A percentile compares a stretch with the other conserved stretches of the same genome.
These are phyloP conservation scores for Telmatherina bonti DNA, from an alignment of 2,797 vertebrate genomes.

Conservation along the genomic window DNA sequence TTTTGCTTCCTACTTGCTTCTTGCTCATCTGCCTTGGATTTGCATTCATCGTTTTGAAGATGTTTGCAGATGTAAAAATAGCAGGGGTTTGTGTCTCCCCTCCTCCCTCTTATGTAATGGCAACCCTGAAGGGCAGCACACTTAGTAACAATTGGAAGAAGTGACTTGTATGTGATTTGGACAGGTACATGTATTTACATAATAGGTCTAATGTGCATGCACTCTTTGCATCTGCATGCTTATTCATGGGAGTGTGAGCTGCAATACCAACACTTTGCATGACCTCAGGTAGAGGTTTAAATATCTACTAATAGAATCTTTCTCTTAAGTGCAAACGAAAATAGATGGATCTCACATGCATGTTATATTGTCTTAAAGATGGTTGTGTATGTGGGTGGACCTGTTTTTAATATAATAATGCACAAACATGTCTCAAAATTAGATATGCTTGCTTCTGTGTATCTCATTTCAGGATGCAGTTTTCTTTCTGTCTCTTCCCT, in stretches of 20 bases:
- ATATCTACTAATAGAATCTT: constrained; percentile 5
- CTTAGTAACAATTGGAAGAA: constrained; percentile 36
- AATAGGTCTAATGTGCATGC: background rate
- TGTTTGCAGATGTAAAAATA: constrained; percentile 62
- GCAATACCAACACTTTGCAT: constrained; percentile 25
- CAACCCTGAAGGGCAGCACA: constrained; percentile 42
- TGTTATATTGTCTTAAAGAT: constrained; percentile 32
- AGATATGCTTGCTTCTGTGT: constrained; percentile 11
- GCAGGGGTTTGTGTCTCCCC: constrained; percentile 25
- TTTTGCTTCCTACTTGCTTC: constrained; percentile 19
- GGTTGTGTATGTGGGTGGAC: background rate
- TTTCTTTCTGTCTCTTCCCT: constrained; percentile 30
- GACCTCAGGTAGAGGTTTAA: constrained; percentile 28
- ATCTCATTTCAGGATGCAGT: constrained; percentile 31
- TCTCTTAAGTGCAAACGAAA: background rate
- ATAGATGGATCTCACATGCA: constrained; percentile 12
- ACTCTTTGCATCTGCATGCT: background rate
- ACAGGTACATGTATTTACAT: constrained; percentile 19
- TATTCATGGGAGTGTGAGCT: constrained; percentile 6
- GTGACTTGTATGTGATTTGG: constrained; percentile 23
- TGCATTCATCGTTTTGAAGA: constrained; percentile 32
- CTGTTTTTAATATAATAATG: constrained; percentile 3
- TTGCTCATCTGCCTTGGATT: background rate
- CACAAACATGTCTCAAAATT: constrained; percentile 10
- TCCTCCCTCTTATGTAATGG: constrained; percentile 56